Evolutionary conservation across 2,888 invertebrate species (phyloP), one percentile per base, ranked within the genome.

Genomic region (Drosophila putrida): DNA sequence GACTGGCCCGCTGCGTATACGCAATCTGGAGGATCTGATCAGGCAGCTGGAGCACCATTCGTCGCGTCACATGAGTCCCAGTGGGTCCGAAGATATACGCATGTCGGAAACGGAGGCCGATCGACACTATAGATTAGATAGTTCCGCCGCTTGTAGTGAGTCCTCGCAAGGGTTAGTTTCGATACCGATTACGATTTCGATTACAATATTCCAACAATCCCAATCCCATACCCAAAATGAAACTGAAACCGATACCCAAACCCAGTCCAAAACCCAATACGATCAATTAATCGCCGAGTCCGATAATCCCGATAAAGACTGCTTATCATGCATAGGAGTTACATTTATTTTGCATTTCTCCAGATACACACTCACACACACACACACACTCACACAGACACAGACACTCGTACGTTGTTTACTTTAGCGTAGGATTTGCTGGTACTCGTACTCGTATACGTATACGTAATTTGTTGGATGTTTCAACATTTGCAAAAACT

Each of bases 21-120:
- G 98, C 78, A 98, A 97, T 92, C 94, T 98, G 75, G 98, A 98
- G 93, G 98, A 98, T 92, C 94, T 98, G 71, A 97, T 98, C 90
- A 94, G 97, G 60, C 97, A 97, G 92, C 93, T 97, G 83, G 97
- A 97, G 92, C 96, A 97, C 91, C 97, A 97, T 92, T 96, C 97
- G 81, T 94, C 95, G 72, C 94, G 97, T 25, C 97, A 97, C 93
- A 96, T 97, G 96, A 97, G 97, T 90, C 97, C 97, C 54, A 96
- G 96, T 82, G 97, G 97, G 70, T 97, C 97, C 15, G 97, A 97
- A 91, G 98, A 98, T 90, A 97, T 97, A 90, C 92, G 93, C 82
- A 93, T 94, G 93, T 97, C 97, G 62, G 98, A 98, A 93, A 96
- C 96, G 55, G 98, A 98, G 92, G 96, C 96, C 57, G 97, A 98